Conservation (phyloP, 1,140 invertebrate genomes). For the Reticulitermes speratus region DNA sequence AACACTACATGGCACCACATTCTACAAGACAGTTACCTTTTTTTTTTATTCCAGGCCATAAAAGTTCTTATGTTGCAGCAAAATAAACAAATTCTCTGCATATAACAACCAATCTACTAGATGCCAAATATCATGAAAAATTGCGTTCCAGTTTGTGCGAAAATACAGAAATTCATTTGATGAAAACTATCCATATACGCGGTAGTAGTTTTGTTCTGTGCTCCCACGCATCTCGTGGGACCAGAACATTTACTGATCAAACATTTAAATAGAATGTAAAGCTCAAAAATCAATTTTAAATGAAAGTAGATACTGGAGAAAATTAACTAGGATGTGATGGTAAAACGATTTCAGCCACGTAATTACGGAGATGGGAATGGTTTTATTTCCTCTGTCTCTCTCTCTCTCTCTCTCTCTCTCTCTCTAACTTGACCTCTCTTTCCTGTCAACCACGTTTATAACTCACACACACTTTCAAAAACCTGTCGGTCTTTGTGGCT, state of each 20-base stretch:
- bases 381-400: not conserved
- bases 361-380: not conserved
- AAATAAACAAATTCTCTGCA: not conserved
- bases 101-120: not conserved
- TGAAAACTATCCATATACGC: not conserved
- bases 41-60: too few relatives aligned
- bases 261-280: slow-evolving; percentile 8
- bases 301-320: not conserved
- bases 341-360: not conserved
- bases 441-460: not conserved
- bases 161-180: not conserved
- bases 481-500: not conserved
- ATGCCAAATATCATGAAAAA: not conserved
- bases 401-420: not conserved
- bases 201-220: not conserved
- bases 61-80: not conserved
- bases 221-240: not conserved
- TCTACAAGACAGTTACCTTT: too few relatives aligned
- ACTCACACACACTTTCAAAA: not conserved
- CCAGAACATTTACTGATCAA: not conserved
- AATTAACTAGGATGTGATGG: slow-evolving; percentile 5
- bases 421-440: too few relatives aligned
- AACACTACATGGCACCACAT: too few relatives aligned
- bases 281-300: not conserved
- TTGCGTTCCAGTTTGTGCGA: not conserved